Evolutionary conservation across 2,797 vertebrate genomes (phyloP), one percentile per base, ranked within the genome.

Genomic region (Spea hammondii): DNA sequence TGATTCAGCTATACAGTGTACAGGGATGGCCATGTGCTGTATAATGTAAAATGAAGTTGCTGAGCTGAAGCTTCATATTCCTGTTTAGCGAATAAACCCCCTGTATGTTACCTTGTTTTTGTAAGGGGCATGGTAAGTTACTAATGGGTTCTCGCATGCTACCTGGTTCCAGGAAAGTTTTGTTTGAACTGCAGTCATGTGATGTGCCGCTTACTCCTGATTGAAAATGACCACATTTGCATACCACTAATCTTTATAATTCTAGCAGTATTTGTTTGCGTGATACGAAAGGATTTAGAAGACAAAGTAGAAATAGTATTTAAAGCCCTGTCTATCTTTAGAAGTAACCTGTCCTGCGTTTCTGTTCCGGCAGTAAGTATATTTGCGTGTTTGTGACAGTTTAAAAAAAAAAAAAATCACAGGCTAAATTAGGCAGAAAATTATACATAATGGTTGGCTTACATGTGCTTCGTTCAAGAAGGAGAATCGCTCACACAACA

Each of bases 331-430:
- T 32, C 4, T 59, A 0, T 65, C 3, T 71, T 8, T 70, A 65
- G 9, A 5, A 60, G 10, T 72, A 6, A 6, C 7, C 9, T 74
- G 55, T 78, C 13, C 57, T 84, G 70, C 82, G 51, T 68, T 47
- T 7, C 59, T 78, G 49, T 5, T 57, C 17, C 57, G 17, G 5
- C 76, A 32, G 57, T 83, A 50, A 32, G 32, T 10, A 57, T 77
- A 57, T 72, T 72, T 78, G 77, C 77, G 72, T 78, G 60, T 70
- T 69, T 59, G 51, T 78, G 66, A 74, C 84, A 59, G 57, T 12
- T 14, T 14, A 54, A 57, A 70, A 70, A 17, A 44, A 14, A 47
- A 71, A 17, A 44, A 14, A 47, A 71, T 48, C 59, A 32, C n/a
- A 53, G 6, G 10, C 17, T 45, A n/a, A 55, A 68, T 44, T 59